Percentiles rank a stretch among this genome's conserved stretches.
These are phyloP conservation scores for Plecturocebus donacophilus DNA, from an alignment of 2,113 vertebrate species.

Conservation along the genomic window DNA sequence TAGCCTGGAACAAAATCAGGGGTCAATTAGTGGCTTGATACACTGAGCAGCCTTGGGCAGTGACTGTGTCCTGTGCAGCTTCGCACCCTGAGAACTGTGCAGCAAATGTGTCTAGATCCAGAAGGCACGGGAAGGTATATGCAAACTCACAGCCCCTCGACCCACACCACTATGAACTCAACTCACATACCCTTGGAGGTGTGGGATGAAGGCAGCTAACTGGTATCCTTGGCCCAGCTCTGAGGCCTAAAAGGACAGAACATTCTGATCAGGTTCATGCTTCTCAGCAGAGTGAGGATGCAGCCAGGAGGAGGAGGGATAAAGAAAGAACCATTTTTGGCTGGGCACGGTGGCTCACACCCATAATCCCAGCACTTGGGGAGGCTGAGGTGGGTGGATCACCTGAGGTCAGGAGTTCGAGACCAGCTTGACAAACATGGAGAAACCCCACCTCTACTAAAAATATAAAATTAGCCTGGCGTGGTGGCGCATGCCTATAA, in stretches of 20 bases:
- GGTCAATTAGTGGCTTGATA: not conserved
- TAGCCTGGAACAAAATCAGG: not conserved
- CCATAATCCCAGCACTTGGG: too few relatives aligned
- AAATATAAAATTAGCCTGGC: too few relatives aligned
- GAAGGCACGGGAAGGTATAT: not conserved
- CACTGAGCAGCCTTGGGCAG: not conserved
- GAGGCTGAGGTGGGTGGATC: too few relatives aligned
- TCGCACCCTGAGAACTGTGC: not conserved
- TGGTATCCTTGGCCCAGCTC: not conserved
- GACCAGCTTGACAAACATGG: too few relatives aligned
- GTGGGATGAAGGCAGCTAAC: not conserved
- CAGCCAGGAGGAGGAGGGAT: not conserved
- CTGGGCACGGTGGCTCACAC: too few relatives aligned
- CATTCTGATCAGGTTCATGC: not conserved
- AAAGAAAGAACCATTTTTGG: not conserved
- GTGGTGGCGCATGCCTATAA: too few relatives aligned
- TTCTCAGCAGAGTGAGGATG: not conserved
- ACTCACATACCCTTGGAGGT: not conserved
- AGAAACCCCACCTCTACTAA: too few relatives aligned
- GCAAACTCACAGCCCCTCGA: not conserved
- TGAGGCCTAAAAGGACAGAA: not conserved
- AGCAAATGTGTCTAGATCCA: not conserved
- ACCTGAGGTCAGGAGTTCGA: too few relatives aligned
- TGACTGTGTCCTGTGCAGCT: not conserved
- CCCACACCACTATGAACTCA: not conserved